phyloP scores from a whole-genome alignment of 2,113 vertebrate species.

The Meles meles region DNA sequence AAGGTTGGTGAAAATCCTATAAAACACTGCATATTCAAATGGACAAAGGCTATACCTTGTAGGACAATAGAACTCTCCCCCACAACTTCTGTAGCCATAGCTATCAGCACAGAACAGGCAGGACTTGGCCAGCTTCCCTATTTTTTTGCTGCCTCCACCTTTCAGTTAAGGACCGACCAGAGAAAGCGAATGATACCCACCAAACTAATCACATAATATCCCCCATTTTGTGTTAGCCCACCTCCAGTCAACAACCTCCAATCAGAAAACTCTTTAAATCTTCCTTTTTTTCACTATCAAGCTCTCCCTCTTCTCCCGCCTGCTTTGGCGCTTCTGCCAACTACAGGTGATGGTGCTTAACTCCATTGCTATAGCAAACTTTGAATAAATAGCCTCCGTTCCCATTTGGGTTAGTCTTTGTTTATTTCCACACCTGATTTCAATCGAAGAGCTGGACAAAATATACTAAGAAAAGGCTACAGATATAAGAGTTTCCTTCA shows the following conservation, averaged over 20 bases:
- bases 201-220: not conserved
- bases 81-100: not conserved
- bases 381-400: not conserved
- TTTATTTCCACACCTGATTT: constrained; percentile 14
- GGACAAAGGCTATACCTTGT: not conserved
- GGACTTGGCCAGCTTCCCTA: not conserved
- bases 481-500: not conserved
- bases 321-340: not conserved
- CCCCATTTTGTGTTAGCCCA: not conserved
- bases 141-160: not conserved
- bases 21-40: not conserved
- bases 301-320: not conserved
- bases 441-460: not conserved
- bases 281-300: not conserved
- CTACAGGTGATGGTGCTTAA: not conserved
- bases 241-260: not conserved
- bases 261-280: not conserved
- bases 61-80: not conserved
- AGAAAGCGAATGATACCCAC: not conserved
- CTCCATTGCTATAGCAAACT: not conserved
- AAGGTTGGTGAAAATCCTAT: not conserved
- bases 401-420: not conserved
- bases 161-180: not conserved
- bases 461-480: not conserved
- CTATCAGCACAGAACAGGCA: not conserved